Base-by-base conservation (phyloP, 2,888 invertebrate species). In the Microctonus aethiopoides region DNA sequence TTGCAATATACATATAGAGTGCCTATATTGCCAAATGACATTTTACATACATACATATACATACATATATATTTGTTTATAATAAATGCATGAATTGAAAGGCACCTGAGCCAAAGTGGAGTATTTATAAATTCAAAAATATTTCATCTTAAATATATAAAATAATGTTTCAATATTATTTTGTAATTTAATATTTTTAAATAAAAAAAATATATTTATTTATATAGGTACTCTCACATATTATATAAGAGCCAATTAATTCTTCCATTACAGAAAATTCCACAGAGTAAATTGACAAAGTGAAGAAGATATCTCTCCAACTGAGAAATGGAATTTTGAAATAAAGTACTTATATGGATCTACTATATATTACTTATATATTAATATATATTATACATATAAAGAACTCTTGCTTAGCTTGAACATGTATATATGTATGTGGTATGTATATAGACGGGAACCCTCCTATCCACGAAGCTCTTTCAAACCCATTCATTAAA, bases 401-500 rank as follows among this genome's bases (percentile, higher is more conserved):
- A 29, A n/a, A 54, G 24, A 51, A 24, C 32, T 39, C 56, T 46
- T 52, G 65, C 56, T 65, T 24, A 36, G 46, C 54, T 69, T 54
- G 39, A 39, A 59, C 54, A 41, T 69, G 67, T 70, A 67, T 68
- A 70, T 66, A 34, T 41, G 57, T 29, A 13, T 41, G 16, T 39
- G 59, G 29, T 32, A 62, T 54, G 61, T 57, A 62, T 54, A 61
- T 57, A 39, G 56, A 46, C 46, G 20, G 7, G 4, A 46, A 29
- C 34, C 63, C 39, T 52, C 20, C 46, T 16, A 46, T 46, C 46
- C 46, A 46, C 46, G 16, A n/a, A 46, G 46, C 46, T 51, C 56
- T 39, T 46, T 59, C 41, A 51, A 54, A 54, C 64, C 26, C 64
- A 65, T 65, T 65, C 64, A 65, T 65, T 65, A 65, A 36, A 54